phyloP scores from a whole-genome alignment of 1,140 invertebrate species.

The Mamestra configurata region DNA sequence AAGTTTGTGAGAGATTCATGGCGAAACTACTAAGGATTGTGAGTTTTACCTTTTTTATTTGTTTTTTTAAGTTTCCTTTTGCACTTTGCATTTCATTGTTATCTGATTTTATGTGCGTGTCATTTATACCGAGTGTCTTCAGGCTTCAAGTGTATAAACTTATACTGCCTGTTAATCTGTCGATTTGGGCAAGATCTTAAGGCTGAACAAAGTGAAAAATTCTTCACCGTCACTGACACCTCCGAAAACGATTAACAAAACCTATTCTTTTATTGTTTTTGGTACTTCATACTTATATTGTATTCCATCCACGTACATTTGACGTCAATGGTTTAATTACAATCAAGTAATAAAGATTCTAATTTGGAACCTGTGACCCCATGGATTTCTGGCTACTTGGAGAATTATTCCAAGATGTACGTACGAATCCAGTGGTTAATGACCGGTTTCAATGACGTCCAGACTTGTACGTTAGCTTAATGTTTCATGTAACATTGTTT shows the following conservation, averaged over 20 bases:
- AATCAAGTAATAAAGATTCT: slow-evolving; percentile 34
- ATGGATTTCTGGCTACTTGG: slow-evolving; percentile 9
- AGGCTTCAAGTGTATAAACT: slow-evolving; percentile 2
- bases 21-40: slow-evolving; percentile 65
- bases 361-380: slow-evolving; percentile 22
- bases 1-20: slow-evolving; percentile 68
- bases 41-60: slow-evolving; percentile 55
- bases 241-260: slow-evolving; percentile 29
- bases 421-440: slow-evolving; percentile 21
- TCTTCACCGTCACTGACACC: slow-evolving; percentile 3
- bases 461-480: slow-evolving; percentile 6
- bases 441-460: slow-evolving; percentile 23
- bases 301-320: slow-evolving; percentile 22
- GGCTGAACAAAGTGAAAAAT: slow-evolving; percentile 15
- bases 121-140: slow-evolving; percentile 7
- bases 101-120: slow-evolving; percentile 2
- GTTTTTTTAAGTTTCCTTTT: not conserved
- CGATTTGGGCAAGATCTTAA: slow-evolving; percentile 13
- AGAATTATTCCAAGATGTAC: slow-evolving; percentile 22
- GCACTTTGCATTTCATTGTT: not conserved
- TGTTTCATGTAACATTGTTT: slow-evolving; percentile 32
- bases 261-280: slow-evolving; percentile 39
- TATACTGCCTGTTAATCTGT: slow-evolving; percentile 18
- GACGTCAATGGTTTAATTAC: slow-evolving; percentile 41
- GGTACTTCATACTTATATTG: not conserved